Conservation (phyloP, 1,140 invertebrate genomes). For the Calliphora vicina region DNA sequence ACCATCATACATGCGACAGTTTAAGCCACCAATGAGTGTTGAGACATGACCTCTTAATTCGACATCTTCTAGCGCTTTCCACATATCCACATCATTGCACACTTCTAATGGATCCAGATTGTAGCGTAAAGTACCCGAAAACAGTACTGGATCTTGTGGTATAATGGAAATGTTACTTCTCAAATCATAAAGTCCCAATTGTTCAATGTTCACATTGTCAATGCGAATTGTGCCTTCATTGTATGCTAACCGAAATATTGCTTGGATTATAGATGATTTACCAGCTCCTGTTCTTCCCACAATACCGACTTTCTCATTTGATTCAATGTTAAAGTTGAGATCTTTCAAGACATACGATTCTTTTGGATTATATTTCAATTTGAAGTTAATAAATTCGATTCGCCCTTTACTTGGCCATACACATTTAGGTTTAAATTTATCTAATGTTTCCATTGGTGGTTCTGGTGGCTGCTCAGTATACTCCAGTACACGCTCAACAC, state of each 20-base stretch:
- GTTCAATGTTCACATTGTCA: slow-evolving; percentile 68
- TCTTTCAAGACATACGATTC: slow-evolving; percentile 71
- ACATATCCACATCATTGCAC: slow-evolving; percentile 78
- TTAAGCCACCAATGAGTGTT: slow-evolving; percentile 67
- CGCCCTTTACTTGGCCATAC: slow-evolving; percentile 79
- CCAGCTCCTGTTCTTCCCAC: slow-evolving; percentile 91
- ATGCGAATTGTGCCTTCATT: slow-evolving; percentile 71
- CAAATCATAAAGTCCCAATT: slow-evolving; percentile 69
- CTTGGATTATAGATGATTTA: slow-evolving; percentile 87
- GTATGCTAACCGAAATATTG: slow-evolving; percentile 80
- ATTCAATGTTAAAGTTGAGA: slow-evolving; percentile 71
- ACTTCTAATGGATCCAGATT: slow-evolving; percentile 83
- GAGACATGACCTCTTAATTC: slow-evolving; percentile 73
- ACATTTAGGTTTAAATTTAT: slow-evolving; percentile 66
- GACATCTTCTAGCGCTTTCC: slow-evolving; percentile 84
- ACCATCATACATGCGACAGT: slow-evolving; percentile 71
- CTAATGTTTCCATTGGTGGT: slow-evolving; percentile 64
- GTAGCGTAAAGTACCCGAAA: slow-evolving; percentile 77
- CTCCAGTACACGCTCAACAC: slow-evolving; percentile 77
- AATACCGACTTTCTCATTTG: slow-evolving; percentile 83
- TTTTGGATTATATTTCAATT: slow-evolving; percentile 62
- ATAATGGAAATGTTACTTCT: slow-evolving; percentile 80
- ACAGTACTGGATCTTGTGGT: slow-evolving; percentile 81
- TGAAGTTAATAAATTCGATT: slow-evolving; percentile 74
- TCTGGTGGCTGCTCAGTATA: slow-evolving; percentile 72